Evolutionary conservation across 2,888 invertebrate genomes (phyloP).

Genomic region (Chrysolina haemoptera): DNA sequence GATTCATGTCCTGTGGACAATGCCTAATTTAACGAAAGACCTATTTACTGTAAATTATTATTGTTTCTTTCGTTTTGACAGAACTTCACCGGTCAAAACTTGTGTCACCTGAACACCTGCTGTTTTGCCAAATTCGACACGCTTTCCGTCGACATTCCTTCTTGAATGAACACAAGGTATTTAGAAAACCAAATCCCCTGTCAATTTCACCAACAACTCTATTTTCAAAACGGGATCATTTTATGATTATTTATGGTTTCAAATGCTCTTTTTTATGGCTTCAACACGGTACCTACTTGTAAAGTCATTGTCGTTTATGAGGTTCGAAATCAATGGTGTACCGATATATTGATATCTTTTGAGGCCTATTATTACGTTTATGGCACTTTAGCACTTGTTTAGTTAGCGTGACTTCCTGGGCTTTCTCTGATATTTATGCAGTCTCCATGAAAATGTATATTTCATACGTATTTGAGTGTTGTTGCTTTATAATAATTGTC

Average conservation of each 20-base stretch:
- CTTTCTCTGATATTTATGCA: background rate
- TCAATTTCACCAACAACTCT: conserved; percentile 24
- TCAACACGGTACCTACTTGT: conserved; percentile 30
- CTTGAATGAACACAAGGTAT: conserved; percentile 31
- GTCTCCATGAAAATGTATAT: too few species aligned
- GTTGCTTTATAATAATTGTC: too few species aligned
- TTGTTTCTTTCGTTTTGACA: background rate
- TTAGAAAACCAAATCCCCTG: conserved; percentile 32
- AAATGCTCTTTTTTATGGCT: conserved; percentile 43
- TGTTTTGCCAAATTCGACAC: conserved; percentile 35
- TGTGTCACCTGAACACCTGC: conserved; percentile 35
- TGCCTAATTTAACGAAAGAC: too few species aligned
- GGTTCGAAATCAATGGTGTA: conserved; percentile 11
- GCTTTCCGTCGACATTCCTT: conserved; percentile 32
- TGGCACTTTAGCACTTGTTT: background rate
- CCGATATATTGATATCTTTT: conserved; percentile 21
- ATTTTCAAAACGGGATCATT: conserved; percentile 17
- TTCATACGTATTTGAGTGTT: too few species aligned
- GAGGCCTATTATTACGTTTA: background rate
- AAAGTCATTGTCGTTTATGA: conserved; percentile 19
- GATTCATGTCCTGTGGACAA: too few species aligned
- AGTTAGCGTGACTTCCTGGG: background rate
- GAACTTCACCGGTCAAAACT: background rate
- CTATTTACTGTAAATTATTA: too few species aligned
- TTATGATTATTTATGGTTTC: conserved; percentile 45